A percentile compares a stretch with the other conserved stretches of the same genome.
Evolutionary conservation across 2,113 vertebrate genomes (phyloP).

Genomic region (Myiagra hebetior): DNA sequence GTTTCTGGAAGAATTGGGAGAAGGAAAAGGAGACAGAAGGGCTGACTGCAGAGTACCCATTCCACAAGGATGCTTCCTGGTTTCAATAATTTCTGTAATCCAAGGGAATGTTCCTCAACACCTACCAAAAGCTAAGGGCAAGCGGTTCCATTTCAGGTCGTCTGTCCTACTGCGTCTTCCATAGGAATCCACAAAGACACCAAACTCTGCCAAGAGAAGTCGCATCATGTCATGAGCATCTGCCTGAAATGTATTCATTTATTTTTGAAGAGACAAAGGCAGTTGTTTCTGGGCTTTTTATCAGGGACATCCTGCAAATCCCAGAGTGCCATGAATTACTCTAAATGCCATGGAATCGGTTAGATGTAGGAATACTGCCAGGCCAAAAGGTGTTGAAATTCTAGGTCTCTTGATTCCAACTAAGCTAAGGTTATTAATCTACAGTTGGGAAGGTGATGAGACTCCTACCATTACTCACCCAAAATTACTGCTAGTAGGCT

Average conservation of each 20-base stretch:
- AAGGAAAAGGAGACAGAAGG: not conserved
- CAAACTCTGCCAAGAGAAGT: conserved; percentile 83
- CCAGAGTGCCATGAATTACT: not conserved
- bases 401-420: not conserved
- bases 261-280: not conserved
- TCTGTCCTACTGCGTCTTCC: conserved; percentile 93
- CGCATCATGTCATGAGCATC: not conserved
- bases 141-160: conserved; percentile 94
- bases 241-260: not conserved
- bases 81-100: not conserved
- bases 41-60: not conserved
- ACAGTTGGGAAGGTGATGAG: not conserved
- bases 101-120: not conserved
- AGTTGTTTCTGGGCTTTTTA: not conserved
- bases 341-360: not conserved
- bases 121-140: conserved; percentile 94
- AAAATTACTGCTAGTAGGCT: not conserved
- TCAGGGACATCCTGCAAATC: not conserved
- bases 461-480: not conserved
- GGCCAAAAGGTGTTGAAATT: not conserved
- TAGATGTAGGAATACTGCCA: not conserved
- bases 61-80: not conserved
- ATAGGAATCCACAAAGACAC: conserved; percentile 94
- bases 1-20: not conserved
- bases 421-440: not conserved